Percentiles rank a stretch among this genome's conserved stretches.
phyloP scores from a whole-genome alignment of 2,888 invertebrate genomes.

The Hemaris fuciformis region DNA sequence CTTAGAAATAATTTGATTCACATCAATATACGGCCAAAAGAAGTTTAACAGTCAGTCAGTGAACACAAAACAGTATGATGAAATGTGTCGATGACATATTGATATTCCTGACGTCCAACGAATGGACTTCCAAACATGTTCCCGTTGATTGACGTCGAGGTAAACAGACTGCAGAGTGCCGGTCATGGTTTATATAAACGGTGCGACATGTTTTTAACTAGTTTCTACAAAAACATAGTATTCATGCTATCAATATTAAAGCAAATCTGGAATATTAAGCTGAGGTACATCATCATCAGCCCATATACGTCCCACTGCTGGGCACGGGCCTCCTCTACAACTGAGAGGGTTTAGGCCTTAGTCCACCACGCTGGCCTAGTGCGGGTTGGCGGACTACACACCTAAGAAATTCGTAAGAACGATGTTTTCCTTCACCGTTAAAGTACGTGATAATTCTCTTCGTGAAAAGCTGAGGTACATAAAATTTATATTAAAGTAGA shows the following conservation, averaged over 20 bases:
- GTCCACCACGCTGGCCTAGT: too few species aligned
- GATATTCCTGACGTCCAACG: constrained; percentile 20
- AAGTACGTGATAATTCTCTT: too few species aligned
- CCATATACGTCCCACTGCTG: too few species aligned
- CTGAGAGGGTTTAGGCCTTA: too few species aligned
- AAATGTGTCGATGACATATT: constrained; percentile 25
- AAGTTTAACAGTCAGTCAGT: not conserved
- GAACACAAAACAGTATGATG: constrained; percentile 19
- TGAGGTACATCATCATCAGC: too few species aligned
- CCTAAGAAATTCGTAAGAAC: too few species aligned
- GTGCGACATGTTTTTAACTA: not conserved
- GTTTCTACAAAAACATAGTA: not conserved
- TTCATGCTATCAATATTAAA: not conserved
- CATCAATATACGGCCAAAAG: not conserved
- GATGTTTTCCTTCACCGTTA: too few species aligned
- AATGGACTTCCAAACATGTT: constrained; percentile 25
- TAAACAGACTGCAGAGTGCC: constrained; percentile 23
- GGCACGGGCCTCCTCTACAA: too few species aligned
- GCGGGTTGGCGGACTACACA: too few species aligned
- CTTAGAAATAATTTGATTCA: not conserved
- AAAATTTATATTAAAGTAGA: not conserved
- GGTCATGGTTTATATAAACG: constrained; percentile 6
- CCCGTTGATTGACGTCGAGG: constrained; percentile 33
- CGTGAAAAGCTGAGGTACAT: too few species aligned
- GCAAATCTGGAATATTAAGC: not conserved